phyloP scores from a whole-genome alignment of 2,888 invertebrate genomes.

The Dryocosmus kuriphilus region DNA sequence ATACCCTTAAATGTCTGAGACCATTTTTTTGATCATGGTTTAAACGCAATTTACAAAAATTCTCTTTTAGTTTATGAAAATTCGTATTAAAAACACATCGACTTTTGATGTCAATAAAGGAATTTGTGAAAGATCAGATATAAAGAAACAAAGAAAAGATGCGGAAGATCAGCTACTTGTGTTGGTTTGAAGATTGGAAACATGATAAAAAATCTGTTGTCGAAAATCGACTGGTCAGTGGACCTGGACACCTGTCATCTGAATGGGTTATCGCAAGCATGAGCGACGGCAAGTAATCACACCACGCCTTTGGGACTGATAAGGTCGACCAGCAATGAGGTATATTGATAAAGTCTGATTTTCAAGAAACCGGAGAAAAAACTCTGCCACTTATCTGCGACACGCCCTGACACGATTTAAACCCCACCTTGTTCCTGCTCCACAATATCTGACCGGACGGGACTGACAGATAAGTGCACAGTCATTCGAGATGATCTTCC shows the following conservation, averaged over 20 bases:
- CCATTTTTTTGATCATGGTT: no score
- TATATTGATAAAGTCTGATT: conserved; percentile 67
- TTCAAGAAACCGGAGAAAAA: conserved; percentile 66
- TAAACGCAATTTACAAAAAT: no score
- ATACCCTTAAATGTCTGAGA: no score
- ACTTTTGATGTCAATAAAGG: neutral
- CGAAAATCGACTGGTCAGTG: conserved; percentile 24
- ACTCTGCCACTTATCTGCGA: conserved; percentile 63
- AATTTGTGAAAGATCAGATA: neutral
- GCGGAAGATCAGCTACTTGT: neutral
- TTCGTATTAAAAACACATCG: no score
- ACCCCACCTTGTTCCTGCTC: conserved; percentile 52
- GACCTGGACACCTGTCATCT: conserved; percentile 29
- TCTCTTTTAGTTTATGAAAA: no score
- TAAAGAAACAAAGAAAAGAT: neutral
- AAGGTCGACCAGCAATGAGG: conserved; percentile 52
- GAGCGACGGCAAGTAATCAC: conserved; percentile 22
- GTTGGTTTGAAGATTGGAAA: conserved; percentile 23
- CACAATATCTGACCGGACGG: conserved; percentile 56
- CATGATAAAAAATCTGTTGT: conserved; percentile 9
- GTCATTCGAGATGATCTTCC: conserved; percentile 63
- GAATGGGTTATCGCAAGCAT: conserved; percentile 9
- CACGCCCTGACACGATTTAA: conserved; percentile 72
- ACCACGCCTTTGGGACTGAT: conserved; percentile 59
- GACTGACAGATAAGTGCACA: conserved; percentile 67